Evolutionary conservation across 2,113 vertebrate species (phyloP), one percentile per base, ranked within the genome.

Genomic region (Bungarus multicinctus): DNA sequence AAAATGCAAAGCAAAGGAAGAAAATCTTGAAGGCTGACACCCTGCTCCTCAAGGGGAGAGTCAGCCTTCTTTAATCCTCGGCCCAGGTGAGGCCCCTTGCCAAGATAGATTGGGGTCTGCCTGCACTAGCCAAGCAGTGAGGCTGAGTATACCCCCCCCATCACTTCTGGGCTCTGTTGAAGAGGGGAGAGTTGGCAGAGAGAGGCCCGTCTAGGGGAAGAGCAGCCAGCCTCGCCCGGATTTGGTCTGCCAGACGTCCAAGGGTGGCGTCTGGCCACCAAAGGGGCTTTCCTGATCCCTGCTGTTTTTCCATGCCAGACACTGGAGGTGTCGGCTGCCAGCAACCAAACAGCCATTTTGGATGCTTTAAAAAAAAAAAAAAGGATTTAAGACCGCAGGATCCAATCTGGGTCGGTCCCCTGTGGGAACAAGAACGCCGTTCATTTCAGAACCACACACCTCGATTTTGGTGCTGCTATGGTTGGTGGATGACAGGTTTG

Each of bases 231-330:
- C 25, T 23, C 93, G 90, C 74, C 64, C 81, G 94, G 85, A 58
- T 95, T 95, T 95, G 85, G 57, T 50, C 30, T 95, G 94, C 88
- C 53, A 89, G 95, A 94, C 94, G 95, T 96, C 95, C 95, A 90
- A 93, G 94, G 39, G 39, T 85, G 74, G 92, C 93, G 94, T 97
- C 97, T 97, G 95, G 94, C 97, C 96, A 93, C 60, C 95, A 81
- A 96, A 94, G 22, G 1, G 27, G 1, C 87, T 94, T 58, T 88
- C 9, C 86, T 0, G 5, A 20, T 64, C 2, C 89, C 30, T 93
- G 93, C 97, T 95, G 92, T 95, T 92, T 97, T 96, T 96, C 95
- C 95, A 89, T 94, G 2, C 60, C 27, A 25, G 11, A 4, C 60
- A n/a, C 60, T n/a, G 60, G 11, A 4, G 60, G n/a, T n/a, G 60